Base-by-base conservation (phyloP, 2,888 invertebrate genomes). In the Xestobium rufovillosum region DNA sequence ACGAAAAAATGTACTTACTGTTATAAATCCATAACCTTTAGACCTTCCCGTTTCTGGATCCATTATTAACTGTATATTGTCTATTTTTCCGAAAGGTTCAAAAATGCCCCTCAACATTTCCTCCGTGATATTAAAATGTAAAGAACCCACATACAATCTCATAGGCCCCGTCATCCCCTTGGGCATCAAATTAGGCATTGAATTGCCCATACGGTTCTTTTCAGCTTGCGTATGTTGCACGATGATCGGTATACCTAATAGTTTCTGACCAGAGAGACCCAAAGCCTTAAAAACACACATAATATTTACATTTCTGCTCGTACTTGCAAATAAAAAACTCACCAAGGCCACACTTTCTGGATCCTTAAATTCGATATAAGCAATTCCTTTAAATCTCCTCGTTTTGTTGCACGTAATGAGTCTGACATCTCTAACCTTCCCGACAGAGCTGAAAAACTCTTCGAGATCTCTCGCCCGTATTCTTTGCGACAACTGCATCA, bases 341-440 rank as follows among this genome's bases (percentile, higher is more conserved):
- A 88, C 88, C 71, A 96, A 70, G 40, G 95, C 86, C 4, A 98
- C 97, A 44, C 95, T 92, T 69, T 96, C 96, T 1, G 94, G 88
- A 70, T 97, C 96, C 66, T 87, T 86, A 63, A 98, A 99, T 69
- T 99, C 98, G 41, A 99, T 92, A 61, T 99, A 99, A n/a, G 97
- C 91, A 54, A 99, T 97, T 29, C 98, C 98, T 69, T 99, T 99
- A 58, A 97, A 97, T 49, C 97, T 73, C 58, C 97, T 80, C 0
- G 98, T 99, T 68, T 97, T 96, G 67, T 96, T 97, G 68, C 98
- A 98, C 38, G 95, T 95, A 39, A 99, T 99, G 52, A 99, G 80
- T 56, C 97, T 77, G 12, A 99, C 98, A 71, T 99, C 98, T 52
- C 94, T 79, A 39, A 95, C 95, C 76, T 95, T 95, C 28, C 98